phyloP scores from a whole-genome alignment of 2,797 vertebrate genomes.

The Bufotes viridis region DNA sequence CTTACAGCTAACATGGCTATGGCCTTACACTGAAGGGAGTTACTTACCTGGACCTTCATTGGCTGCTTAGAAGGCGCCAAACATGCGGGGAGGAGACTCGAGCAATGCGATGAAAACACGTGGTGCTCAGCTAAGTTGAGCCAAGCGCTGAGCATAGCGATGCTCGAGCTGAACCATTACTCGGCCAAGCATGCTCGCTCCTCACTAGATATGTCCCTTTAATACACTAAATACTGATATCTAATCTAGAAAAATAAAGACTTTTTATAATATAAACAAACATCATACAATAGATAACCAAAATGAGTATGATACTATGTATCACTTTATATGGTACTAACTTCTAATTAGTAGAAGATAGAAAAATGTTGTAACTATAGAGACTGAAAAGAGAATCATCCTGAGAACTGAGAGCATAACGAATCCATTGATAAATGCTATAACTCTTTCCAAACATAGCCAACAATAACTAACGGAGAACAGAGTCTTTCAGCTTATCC shows the following conservation, averaged over 20 bases:
- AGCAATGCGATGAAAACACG: too few species aligned
- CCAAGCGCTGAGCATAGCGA: too few species aligned
- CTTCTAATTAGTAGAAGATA: slow-evolving; percentile 24
- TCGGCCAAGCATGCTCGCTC: too few species aligned
- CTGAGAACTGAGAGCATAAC: slow-evolving; percentile 21
- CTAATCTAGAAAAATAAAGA: background rate
- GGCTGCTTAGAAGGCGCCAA: too few species aligned
- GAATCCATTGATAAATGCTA: slow-evolving; percentile 8
- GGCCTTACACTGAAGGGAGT: too few species aligned
- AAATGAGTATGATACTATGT: background rate
- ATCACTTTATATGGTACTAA: slow-evolving; percentile 30
- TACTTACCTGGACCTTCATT: too few species aligned
- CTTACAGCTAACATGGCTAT: too few species aligned
- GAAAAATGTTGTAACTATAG: slow-evolving; percentile 36
- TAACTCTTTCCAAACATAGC: slow-evolving; percentile 46
- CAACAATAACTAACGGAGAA: slow-evolving; percentile 40
- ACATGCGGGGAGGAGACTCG: too few species aligned
- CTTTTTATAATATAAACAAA: background rate
- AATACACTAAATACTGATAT: background rate
- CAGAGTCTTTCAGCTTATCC: slow-evolving; percentile 41
- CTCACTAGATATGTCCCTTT: too few species aligned
- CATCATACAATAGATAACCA: background rate
- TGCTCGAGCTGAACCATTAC: too few species aligned
- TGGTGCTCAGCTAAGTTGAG: too few species aligned
- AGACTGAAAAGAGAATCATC: slow-evolving; percentile 29